Percentiles rank a stretch among this genome's conserved stretches.
Conservation (phyloP, 2,888 invertebrate species). For the Yponomeuta plumbellus region DNA sequence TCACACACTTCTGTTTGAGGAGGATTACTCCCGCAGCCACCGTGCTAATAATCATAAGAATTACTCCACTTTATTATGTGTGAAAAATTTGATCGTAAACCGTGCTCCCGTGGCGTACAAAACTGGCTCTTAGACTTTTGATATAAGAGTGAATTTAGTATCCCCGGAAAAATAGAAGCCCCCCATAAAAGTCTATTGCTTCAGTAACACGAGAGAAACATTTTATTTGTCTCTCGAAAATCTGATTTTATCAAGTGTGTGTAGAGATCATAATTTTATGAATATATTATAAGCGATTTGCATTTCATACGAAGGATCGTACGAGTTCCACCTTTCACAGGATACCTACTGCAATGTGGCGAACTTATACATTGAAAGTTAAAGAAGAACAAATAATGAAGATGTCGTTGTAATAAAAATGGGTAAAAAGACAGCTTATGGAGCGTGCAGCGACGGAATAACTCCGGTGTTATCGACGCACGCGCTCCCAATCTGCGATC, state of each 20-base stretch:
- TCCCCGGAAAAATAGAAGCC: conserved; percentile 29
- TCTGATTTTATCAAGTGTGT: conserved; percentile 49
- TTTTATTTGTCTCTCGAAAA: conserved; percentile 46
- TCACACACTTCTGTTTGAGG: conserved; percentile 66
- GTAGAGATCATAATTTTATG: conserved; percentile 61
- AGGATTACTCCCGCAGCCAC: conserved; percentile 74
- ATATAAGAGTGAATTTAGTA: conserved; percentile 42
- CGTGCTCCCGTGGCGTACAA: conserved; percentile 23
- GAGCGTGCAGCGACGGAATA: conserved; percentile 69
- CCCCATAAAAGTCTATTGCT: conserved; percentile 37
- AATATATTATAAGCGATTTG: conserved; percentile 61
- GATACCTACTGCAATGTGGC: background rate
- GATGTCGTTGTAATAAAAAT: conserved; percentile 60
- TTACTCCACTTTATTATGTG: conserved; percentile 74
- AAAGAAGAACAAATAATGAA: conserved; percentile 63
- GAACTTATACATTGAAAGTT: conserved; percentile 26
- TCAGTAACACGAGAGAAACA: conserved; percentile 42
- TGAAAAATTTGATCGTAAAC: conserved; percentile 68
- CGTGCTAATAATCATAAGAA: conserved; percentile 75
- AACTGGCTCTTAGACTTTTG: conserved; percentile 32
- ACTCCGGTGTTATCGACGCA: conserved; percentile 71
- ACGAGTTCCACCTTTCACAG: background rate
- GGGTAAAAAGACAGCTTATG: conserved; percentile 65
- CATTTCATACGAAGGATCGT: conserved; percentile 37
- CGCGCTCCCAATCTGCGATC: conserved; percentile 76